Percentiles rank a stretch among this genome's conserved stretches.
Conservation (phyloP, 1,140 invertebrate species). For the Drosophila nigromelanica region DNA sequence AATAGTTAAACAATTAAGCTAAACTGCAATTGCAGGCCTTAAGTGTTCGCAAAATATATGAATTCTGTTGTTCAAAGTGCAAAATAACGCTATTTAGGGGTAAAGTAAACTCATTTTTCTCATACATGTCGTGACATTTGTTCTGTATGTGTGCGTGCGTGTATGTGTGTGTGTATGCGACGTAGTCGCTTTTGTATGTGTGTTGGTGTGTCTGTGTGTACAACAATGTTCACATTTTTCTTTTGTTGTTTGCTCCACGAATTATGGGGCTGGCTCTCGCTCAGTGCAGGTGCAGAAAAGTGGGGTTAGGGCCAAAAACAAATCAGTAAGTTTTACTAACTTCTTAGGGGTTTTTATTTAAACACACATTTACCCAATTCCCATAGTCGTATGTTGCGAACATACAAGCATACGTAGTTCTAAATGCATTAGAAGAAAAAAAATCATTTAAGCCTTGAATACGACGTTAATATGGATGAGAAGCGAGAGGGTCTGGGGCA, state of each 20-base stretch:
- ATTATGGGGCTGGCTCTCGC: conserved; percentile 61
- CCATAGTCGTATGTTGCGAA: background rate
- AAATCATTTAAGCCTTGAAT: conserved; percentile 29
- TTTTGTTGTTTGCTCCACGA: conserved; percentile 80
- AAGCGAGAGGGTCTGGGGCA: conserved; percentile 20
- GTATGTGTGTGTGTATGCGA: conserved; percentile 26
- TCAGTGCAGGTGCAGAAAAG: conserved; percentile 76
- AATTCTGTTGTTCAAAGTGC: conserved; percentile 36
- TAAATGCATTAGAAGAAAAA: background rate
- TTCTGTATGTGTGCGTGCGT: conserved; percentile 40
- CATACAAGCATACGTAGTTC: background rate
- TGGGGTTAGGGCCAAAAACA: conserved; percentile 63
- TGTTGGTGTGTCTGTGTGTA: conserved; percentile 57
- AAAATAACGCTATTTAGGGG: conserved; percentile 26
- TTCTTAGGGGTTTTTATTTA: background rate
- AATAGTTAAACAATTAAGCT: conserved; percentile 64
- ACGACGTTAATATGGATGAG: conserved; percentile 40
- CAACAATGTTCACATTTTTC: conserved; percentile 79
- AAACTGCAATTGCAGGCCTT: conserved; percentile 32
- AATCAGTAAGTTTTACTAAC: conserved; percentile 40
- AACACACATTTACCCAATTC: background rate
- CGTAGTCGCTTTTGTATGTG: conserved; percentile 23
- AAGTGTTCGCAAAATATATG: conserved; percentile 18
- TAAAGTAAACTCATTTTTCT: conserved; percentile 56
- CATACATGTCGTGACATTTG: conserved; percentile 69